These are phyloP conservation scores for Dasysyrphus albostriatus DNA, from an alignment of 2,888 invertebrate genomes.

Conservation along the genomic window DNA sequence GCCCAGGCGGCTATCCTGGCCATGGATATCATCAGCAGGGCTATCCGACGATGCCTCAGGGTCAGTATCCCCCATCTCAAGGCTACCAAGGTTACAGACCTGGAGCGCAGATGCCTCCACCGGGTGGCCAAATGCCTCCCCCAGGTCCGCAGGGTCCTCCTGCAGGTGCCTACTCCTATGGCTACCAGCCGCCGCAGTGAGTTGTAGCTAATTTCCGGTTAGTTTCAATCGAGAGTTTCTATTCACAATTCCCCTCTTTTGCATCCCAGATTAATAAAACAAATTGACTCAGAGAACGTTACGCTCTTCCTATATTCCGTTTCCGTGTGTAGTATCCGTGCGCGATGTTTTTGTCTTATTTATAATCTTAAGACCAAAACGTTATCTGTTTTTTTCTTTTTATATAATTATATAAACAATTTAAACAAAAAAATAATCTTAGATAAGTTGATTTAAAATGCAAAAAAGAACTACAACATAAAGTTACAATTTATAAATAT, in stretches of 20 bases:
- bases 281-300: slow-evolving; percentile 39
- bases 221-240: slow-evolving; percentile 39
- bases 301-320: slow-evolving; percentile 45
- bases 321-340: slow-evolving; percentile 14
- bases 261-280: slow-evolving; percentile 11
- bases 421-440: slow-evolving; percentile 54
- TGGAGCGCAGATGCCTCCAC: slow-evolving; percentile 86
- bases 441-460: slow-evolving; percentile 69
- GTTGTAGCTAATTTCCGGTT: slow-evolving; percentile 53
- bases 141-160: slow-evolving; percentile 90
- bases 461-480: slow-evolving; percentile 33
- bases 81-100: slow-evolving; percentile 88
- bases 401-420: slow-evolving; percentile 58
- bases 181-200: slow-evolving; percentile 89
- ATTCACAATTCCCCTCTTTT: slow-evolving; percentile 23
- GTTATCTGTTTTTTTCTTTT: slow-evolving; percentile 37
- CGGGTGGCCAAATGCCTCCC: slow-evolving; percentile 83
- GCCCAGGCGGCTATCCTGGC: slow-evolving; percentile 85
- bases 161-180: slow-evolving; percentile 90
- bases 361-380: slow-evolving; percentile 57
- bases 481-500: slow-evolving; percentile 32
- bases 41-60: slow-evolving; percentile 86
- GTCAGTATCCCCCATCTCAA: slow-evolving; percentile 87
- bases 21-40: slow-evolving; percentile 85
- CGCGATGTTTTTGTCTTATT: slow-evolving; percentile 42